Evolutionary conservation across 2,888 invertebrate species (phyloP).

Genomic region (Protodeltote pygarga): DNA sequence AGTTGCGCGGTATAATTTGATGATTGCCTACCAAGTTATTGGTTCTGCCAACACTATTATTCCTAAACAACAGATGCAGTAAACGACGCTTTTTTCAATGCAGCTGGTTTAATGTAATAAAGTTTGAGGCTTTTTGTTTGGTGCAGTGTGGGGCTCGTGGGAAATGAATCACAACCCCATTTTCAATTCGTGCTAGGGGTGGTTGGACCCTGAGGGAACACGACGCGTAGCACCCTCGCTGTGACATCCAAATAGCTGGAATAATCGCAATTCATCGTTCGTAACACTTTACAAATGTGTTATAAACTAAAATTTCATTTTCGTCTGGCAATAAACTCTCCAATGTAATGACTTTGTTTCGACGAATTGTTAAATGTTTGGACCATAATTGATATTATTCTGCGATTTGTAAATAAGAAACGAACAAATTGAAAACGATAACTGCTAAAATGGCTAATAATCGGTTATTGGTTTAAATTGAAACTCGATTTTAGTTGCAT

Average conservation of each 20-base stretch:
- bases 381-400: slow-evolving; percentile 14
- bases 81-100: slow-evolving; percentile 52
- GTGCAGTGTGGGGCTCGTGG: slow-evolving; percentile 74
- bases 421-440: background rate
- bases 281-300: slow-evolving; percentile 54
- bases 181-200: slow-evolving; percentile 79
- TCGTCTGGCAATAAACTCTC: slow-evolving; percentile 6
- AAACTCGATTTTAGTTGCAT: too few relatives aligned
- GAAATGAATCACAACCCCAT: slow-evolving; percentile 86
- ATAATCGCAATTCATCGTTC: slow-evolving; percentile 76
- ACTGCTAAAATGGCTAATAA: too few relatives aligned
- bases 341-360: slow-evolving; percentile 13
- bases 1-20: slow-evolving; percentile 42
- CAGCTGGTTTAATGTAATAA: slow-evolving; percentile 64
- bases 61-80: slow-evolving; percentile 47
- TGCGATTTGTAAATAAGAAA: slow-evolving; percentile 3
- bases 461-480: too few relatives aligned
- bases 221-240: slow-evolving; percentile 75
- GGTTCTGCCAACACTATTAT: slow-evolving; percentile 12
- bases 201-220: slow-evolving; percentile 66
- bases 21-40: slow-evolving; percentile 31
- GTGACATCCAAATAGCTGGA: slow-evolving; percentile 78
- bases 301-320: slow-evolving; percentile 44
- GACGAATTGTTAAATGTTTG: slow-evolving; percentile 11
- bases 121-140: slow-evolving; percentile 71